A percentile compares a stretch with the other conserved stretches of the same genome.
Evolutionary conservation across 2,888 invertebrate species (phyloP).

Genomic region (Blomia tropicalis): DNA sequence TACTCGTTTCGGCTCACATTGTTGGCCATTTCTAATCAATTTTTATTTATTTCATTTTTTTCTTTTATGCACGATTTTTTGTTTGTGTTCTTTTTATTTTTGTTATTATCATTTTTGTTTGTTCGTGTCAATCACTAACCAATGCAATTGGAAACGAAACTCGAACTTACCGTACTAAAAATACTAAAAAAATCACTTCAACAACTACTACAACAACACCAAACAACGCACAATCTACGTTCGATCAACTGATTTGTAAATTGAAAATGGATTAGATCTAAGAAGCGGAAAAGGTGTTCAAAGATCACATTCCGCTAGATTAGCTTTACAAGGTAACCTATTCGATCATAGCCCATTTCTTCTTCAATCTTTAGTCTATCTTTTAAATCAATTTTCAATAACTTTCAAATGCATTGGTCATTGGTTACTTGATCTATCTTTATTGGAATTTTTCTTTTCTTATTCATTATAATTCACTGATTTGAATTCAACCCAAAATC

Average conservation of each 20-base stretch:
- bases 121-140: not conserved
- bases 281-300: conserved; percentile 32
- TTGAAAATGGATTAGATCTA: conserved; percentile 3
- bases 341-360: conserved; percentile 1
- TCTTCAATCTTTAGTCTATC: conserved; percentile 24
- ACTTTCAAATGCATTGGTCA: not conserved
- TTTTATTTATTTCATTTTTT: not conserved
- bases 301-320: conserved; percentile 37
- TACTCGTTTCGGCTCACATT: too few species aligned
- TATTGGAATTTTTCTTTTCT: conserved; percentile 22
- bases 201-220: too few species aligned
- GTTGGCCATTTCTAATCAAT: conserved; percentile 7
- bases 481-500: too few species aligned
- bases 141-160: too few species aligned
- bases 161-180: not conserved
- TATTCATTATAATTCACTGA: conserved; percentile 24
- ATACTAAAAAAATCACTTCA: too few species aligned
- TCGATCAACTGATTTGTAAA: too few species aligned
- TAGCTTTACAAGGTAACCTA: conserved; percentile 36
- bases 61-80: not conserved
- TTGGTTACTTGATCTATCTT: not conserved
- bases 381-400: not conserved
- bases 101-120: not conserved
- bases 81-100: conserved; percentile 16
- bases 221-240: too few species aligned